A percentile compares a stretch with the other conserved stretches of the same genome.
These are phyloP conservation scores for Pitangus sulphuratus DNA, from an alignment of 2,797 vertebrate genomes.

Conservation along the genomic window DNA sequence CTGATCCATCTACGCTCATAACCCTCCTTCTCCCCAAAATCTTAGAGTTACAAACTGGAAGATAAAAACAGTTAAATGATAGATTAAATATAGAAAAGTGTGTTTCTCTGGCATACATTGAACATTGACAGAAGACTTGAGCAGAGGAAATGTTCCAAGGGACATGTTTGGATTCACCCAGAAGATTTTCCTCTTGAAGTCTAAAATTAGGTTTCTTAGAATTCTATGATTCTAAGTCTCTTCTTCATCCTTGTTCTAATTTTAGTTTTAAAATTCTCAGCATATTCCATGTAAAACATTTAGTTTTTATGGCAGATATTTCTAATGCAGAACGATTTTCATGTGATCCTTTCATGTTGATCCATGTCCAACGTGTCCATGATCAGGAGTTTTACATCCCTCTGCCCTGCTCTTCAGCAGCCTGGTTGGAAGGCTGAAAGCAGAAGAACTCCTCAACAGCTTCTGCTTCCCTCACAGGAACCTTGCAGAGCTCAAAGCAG, in stretches of 20 bases:
- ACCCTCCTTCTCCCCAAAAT: not conserved
- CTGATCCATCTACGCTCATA: not conserved
- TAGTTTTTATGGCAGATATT: rapidly evolving
- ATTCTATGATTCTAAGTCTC: too few relatives aligned
- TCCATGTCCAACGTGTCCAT: rapidly evolving
- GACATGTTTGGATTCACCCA: not conserved
- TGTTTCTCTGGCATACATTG: not conserved
- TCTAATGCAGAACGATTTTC: not conserved
- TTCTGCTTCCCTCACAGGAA: not conserved
- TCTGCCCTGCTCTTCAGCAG: not conserved
- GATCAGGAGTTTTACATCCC: not conserved
- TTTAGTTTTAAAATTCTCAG: not conserved
- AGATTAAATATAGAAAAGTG: not conserved
- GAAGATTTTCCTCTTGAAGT: not conserved
- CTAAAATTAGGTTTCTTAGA: too few relatives aligned
- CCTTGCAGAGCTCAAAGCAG: not conserved
- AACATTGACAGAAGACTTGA: not conserved
- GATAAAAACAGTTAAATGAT: not conserved
- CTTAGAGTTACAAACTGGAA: not conserved
- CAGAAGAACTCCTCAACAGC: not conserved
- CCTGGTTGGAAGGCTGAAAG: not conserved
- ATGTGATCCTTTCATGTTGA: not conserved
- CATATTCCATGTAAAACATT: not conserved
- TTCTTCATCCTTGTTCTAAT: not conserved
- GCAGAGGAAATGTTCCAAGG: not conserved